Percentiles rank a stretch among this genome's conserved stretches.
phyloP scores from a whole-genome alignment of 2,888 invertebrate genomes.

The Ametastegia equiseti region DNA sequence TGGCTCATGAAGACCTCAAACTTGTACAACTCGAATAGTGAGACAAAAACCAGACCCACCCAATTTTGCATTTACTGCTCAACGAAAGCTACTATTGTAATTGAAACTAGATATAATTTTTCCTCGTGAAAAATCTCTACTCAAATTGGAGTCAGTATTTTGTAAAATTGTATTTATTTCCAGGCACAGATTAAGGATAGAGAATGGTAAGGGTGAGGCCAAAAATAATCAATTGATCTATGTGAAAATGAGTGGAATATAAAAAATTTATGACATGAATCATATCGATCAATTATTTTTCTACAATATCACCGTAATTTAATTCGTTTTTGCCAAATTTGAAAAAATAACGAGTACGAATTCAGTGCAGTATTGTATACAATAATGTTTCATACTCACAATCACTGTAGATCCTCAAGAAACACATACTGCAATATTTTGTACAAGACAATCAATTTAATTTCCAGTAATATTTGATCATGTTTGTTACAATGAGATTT shows the following conservation, averaged over 20 bases:
- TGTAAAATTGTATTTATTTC: background rate
- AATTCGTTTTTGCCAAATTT: background rate
- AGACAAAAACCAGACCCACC: background rate
- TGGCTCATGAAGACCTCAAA: too few species aligned
- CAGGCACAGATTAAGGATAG: constrained; percentile 4
- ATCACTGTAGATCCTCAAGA: background rate
- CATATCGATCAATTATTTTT: constrained; percentile 14
- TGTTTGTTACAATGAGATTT: constrained; percentile 13
- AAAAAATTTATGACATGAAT: background rate
- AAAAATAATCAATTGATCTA: background rate
- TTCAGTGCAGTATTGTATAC: background rate
- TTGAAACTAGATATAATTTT: background rate
- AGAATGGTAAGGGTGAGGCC: background rate
- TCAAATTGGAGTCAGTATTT: constrained; percentile 7
- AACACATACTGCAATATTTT: background rate
- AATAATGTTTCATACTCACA: background rate
- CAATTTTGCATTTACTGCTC: background rate
- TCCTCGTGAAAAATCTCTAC: background rate
- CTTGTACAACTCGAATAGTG: background rate
- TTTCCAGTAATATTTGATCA: constrained; percentile 11
- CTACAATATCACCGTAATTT: background rate
- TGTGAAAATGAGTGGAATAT: background rate
- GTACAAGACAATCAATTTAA: background rate
- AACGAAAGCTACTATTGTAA: background rate
- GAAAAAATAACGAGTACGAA: background rate